Conservation (phyloP, 2,113 vertebrate genomes). For the Hydrolagus affinis region DNA sequence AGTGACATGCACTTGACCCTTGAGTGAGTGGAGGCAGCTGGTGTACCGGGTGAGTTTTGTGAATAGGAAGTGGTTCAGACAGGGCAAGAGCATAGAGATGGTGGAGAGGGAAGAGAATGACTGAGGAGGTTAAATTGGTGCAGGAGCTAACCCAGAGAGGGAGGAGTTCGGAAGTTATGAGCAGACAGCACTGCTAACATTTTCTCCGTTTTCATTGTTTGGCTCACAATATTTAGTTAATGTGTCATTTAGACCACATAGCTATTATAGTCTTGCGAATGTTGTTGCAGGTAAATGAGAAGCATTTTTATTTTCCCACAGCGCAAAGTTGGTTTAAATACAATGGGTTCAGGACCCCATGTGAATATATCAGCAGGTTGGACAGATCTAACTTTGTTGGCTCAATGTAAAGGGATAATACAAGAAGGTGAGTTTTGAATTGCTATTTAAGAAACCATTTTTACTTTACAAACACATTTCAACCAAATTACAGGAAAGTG, state of each 20-base stretch:
- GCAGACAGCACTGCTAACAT: too few species aligned
- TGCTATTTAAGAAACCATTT: neutral
- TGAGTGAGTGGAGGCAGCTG: too few species aligned
- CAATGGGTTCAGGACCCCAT: constrained; percentile 40
- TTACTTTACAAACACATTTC: too few species aligned
- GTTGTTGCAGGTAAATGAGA: neutral
- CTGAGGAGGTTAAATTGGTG: too few species aligned
- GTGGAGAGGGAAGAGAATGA: neutral
- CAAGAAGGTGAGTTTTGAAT: constrained; percentile 48
- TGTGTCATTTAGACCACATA: neutral
- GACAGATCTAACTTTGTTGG: constrained; percentile 50
- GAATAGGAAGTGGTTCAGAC: too few species aligned
- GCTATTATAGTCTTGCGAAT: neutral
- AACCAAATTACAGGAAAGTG: neutral
- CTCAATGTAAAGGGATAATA: constrained; percentile 54
- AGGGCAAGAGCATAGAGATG: neutral
- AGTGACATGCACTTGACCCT: too few species aligned
- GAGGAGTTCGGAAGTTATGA: too few species aligned
- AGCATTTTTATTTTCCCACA: constrained; percentile 29
- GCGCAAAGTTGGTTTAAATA: constrained; percentile 44
- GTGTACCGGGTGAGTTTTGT: too few species aligned
- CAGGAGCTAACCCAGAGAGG: too few species aligned
- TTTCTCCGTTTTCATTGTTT: neutral
- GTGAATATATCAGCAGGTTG: constrained; percentile 46
- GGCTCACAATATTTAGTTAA: neutral